Percentiles rank a stretch among this genome's conserved stretches.
phyloP scores from a whole-genome alignment of 1,140 invertebrate genomes.

The Liolophura sinensis region DNA sequence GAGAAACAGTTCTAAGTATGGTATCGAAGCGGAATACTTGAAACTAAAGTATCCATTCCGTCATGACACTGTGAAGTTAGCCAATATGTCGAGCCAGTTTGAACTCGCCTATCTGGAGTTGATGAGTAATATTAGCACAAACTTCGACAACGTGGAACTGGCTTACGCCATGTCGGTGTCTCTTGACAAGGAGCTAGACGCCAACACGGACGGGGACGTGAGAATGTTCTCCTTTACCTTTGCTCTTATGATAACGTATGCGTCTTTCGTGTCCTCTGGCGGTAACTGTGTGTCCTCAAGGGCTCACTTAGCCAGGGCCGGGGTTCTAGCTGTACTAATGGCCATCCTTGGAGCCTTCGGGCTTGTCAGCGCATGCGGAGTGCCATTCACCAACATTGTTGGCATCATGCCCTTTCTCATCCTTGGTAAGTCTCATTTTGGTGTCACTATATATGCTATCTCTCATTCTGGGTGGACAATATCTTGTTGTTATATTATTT shows the following conservation, averaged over 20 bases:
- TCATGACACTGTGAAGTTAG: too few relatives aligned
- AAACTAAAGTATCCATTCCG: too few relatives aligned
- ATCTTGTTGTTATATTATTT: too few relatives aligned
- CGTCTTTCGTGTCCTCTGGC: constrained; percentile 18
- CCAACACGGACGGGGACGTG: constrained; percentile 25
- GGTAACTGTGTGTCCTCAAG: constrained; percentile 21
- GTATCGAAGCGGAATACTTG: too few relatives aligned
- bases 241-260: constrained; percentile 23
- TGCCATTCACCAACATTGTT: constrained; percentile 94
- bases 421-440: constrained; percentile 75
- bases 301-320: constrained; percentile 17
- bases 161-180: constrained; percentile 22
- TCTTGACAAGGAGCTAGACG: constrained; percentile 25
- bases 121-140: too few relatives aligned
- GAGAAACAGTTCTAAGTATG: too few relatives aligned
- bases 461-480: too few relatives aligned
- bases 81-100: too few relatives aligned
- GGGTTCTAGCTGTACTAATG: constrained; percentile 84
- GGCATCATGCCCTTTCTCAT: constrained; percentile 92
- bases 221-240: constrained; percentile 23
- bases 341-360: constrained; percentile 89
- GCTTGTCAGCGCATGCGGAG: constrained; percentile 83
- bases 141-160: constrained; percentile 8
- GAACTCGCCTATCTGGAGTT: too few relatives aligned
- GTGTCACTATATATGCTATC: too few relatives aligned